phyloP scores from a whole-genome alignment of 1,140 invertebrate species.

The Euwallacea fornicatus region DNA sequence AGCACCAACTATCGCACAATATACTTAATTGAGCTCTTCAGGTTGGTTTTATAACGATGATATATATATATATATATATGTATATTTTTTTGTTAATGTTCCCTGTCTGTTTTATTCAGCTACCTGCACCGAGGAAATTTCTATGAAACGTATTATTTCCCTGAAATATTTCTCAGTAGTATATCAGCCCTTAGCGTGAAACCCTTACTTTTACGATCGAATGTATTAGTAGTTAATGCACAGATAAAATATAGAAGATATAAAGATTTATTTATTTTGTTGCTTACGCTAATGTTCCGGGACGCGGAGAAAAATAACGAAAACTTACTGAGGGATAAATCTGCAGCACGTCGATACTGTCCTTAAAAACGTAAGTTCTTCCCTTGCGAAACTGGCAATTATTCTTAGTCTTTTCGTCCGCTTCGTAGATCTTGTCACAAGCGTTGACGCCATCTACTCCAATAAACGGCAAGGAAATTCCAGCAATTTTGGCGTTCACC shows the following conservation, averaged over 20 bases:
- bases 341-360: constrained; percentile 64
- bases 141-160: too few relatives aligned
- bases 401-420: constrained; percentile 58
- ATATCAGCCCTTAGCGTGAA: too few relatives aligned
- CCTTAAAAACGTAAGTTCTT: constrained; percentile 68
- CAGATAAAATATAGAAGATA: not conserved
- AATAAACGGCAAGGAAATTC: constrained; percentile 69
- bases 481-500: constrained; percentile 63
- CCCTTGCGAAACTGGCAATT: constrained; percentile 68
- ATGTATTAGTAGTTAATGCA: not conserved
- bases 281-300: not conserved
- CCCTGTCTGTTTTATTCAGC: too few relatives aligned
- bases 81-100: too few relatives aligned
- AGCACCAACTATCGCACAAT: too few relatives aligned
- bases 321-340: constrained; percentile 67
- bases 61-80: too few relatives aligned
- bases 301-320: not conserved
- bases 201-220: too few relatives aligned
- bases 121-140: too few relatives aligned
- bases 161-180: too few relatives aligned
- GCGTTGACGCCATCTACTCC: constrained; percentile 72
- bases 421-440: constrained; percentile 64
- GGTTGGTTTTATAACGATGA: too few relatives aligned
- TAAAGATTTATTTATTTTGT: not conserved
- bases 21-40: too few relatives aligned